Conservation (phyloP, 2,113 vertebrate species). For the Periophthalmus modestus region DNA sequence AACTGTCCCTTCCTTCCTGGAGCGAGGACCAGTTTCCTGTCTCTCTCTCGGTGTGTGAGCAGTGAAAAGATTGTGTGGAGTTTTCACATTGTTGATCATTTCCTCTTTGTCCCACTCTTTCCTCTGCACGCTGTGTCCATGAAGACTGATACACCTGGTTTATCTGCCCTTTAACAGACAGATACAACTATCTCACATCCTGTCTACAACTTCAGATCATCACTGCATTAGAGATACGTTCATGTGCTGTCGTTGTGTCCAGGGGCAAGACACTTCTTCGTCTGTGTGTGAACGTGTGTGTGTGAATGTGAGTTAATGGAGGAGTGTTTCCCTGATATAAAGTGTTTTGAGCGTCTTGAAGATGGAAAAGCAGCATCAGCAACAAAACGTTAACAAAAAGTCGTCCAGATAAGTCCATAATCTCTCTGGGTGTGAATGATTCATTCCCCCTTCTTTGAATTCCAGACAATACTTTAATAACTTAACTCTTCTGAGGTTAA, state of each 20-base stretch:
- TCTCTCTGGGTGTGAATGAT: conserved; percentile 21
- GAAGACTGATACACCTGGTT: conserved; percentile 23
- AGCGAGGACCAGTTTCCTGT: conserved; percentile 52
- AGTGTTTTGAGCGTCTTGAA: background rate
- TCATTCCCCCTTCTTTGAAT: conserved; percentile 4
- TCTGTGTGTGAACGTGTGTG: no score
- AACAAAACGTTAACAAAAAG: background rate
- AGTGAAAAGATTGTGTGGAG: conserved; percentile 1
- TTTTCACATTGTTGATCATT: conserved; percentile 54
- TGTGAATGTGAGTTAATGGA: no score
- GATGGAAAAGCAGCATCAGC: background rate
- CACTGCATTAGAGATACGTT: no score
- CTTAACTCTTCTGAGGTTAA: conserved; percentile 6
- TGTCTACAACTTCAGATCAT: background rate
- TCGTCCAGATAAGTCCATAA: conserved; percentile 16
- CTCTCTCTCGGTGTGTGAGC: conserved; percentile 23
- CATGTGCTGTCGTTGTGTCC: no score
- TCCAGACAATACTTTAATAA: conserved; percentile 4
- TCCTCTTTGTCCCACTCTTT: conserved; percentile 54
- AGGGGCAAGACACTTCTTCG: no score
- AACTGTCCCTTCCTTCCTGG: conserved; percentile 63
- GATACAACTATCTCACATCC: background rate
- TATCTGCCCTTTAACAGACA: conserved; percentile 24
- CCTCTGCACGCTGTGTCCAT: conserved; percentile 44
- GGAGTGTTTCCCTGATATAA: no score